Evolutionary conservation across 2,113 vertebrate genomes (phyloP).

Genomic region (Epinephelus fuscoguttatus): DNA sequence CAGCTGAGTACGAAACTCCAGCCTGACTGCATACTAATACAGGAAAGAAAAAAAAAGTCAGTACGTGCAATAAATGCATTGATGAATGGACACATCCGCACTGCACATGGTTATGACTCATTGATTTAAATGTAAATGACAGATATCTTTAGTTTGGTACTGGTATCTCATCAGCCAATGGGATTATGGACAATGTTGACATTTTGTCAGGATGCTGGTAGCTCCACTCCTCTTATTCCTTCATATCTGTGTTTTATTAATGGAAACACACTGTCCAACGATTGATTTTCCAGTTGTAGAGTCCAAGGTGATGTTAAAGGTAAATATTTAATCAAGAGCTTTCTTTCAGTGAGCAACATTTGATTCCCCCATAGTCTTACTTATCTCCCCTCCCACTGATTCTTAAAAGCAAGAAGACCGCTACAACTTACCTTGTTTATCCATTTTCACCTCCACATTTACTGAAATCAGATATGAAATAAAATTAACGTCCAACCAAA

Average conservation of each 20-base stretch:
- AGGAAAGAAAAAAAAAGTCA: slow-evolving; percentile 1
- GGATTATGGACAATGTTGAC: slow-evolving; percentile 61
- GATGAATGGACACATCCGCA: slow-evolving; percentile 70
- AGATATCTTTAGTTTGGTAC: slow-evolving; percentile 27
- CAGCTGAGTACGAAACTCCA: slow-evolving; percentile 1
- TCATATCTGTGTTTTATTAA: slow-evolving; percentile 15
- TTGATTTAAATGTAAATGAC: slow-evolving; percentile 58
- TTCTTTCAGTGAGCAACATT: slow-evolving; percentile 34
- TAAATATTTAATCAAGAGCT: slow-evolving; percentile 45
- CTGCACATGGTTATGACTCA: slow-evolving; percentile 67
- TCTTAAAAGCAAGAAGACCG: slow-evolving; percentile 72
- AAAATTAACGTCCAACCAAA: slow-evolving; percentile 80
- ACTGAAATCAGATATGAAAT: slow-evolving; percentile 88
- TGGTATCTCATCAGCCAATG: slow-evolving; percentile 48
- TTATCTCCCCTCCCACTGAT: slow-evolving; percentile 32
- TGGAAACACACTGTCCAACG: slow-evolving; percentile 27
- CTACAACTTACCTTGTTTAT: slow-evolving; percentile 84
- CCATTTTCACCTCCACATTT: slow-evolving; percentile 81
- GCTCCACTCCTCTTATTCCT: slow-evolving; percentile 63
- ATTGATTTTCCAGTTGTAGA: slow-evolving; percentile 22
- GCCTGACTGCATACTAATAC: neutral
- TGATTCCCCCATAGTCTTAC: slow-evolving; percentile 30
- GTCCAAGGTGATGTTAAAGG: slow-evolving; percentile 26
- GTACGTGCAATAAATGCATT: slow-evolving; percentile 47
- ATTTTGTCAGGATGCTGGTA: slow-evolving; percentile 83